phyloP scores from a whole-genome alignment of 2,113 vertebrate genomes.

The Echinops telfairi region DNA sequence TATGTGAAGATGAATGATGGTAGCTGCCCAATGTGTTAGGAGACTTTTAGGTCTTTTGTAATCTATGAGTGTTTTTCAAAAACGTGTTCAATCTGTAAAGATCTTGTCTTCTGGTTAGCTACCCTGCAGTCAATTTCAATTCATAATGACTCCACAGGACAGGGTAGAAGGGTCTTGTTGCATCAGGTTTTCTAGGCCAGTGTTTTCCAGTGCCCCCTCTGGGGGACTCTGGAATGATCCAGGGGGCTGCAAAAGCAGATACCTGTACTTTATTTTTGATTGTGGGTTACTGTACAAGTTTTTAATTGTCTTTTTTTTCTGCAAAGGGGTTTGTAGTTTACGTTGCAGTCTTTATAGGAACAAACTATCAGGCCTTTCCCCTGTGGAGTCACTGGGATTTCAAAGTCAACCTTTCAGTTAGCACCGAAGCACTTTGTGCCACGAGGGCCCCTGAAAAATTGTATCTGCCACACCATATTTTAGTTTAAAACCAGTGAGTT shows the following conservation, averaged over 20 bases:
- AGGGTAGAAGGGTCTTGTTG: neutral
- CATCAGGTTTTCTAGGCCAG: neutral
- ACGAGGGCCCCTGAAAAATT: neutral
- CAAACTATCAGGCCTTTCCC: neutral
- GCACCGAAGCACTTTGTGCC: neutral
- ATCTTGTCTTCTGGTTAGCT: neutral
- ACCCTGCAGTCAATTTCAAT: neutral
- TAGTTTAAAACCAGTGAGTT: constrained; percentile 20
- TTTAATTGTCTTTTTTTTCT: too few relatives aligned
- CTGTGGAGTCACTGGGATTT: neutral
- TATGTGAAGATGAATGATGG: neutral
- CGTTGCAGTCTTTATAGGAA: neutral
- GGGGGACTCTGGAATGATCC: too few relatives aligned
- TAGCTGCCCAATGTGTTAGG: neutral
- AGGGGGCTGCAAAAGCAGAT: too few relatives aligned
- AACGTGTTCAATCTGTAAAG: neutral
- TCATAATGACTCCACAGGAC: neutral
- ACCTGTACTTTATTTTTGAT: too few relatives aligned
- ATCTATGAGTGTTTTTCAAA: neutral
- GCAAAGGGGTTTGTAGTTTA: too few relatives aligned
- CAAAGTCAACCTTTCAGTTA: neutral
- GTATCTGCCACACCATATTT: neutral
- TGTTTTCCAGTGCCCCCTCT: too few relatives aligned
- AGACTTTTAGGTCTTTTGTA: constrained; percentile 21
- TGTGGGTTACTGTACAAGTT: too few relatives aligned